A percentile compares a stretch with the other conserved stretches of the same genome.
Evolutionary conservation across 2,888 invertebrate species (phyloP).

Genomic region (Polydrusus tereticollis): DNA sequence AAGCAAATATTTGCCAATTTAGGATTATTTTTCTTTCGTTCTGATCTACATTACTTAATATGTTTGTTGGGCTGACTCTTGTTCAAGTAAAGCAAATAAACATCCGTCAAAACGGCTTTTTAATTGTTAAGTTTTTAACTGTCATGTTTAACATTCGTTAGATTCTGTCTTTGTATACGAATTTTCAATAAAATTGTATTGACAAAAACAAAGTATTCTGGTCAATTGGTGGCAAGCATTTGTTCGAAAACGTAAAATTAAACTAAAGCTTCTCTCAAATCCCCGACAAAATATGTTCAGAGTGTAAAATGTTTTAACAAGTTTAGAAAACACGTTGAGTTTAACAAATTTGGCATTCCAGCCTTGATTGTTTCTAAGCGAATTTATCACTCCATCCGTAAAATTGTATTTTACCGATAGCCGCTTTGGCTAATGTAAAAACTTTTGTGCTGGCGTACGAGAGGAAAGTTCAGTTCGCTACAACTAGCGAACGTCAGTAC

Average conservation of each 20-base stretch:
- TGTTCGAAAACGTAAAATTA: neutral
- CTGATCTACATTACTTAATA: no score
- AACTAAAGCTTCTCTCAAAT: neutral
- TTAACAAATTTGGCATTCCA: constrained; percentile 49
- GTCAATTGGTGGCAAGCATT: no score
- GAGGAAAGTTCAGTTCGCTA: neutral
- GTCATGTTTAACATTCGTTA: no score
- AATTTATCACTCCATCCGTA: constrained; percentile 51
- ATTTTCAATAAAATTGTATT: no score
- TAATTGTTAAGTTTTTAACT: no score
- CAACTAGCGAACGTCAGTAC: neutral
- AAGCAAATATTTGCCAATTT: no score
- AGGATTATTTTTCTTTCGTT: no score
- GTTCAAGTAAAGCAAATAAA: no score
- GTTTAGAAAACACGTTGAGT: constrained; percentile 6
- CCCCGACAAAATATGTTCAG: neutral
- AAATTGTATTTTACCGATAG: constrained; percentile 30
- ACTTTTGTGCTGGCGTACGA: neutral
- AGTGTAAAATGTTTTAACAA: constrained; percentile 4
- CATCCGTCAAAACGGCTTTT: no score
- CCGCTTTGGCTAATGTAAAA: constrained; percentile 4
- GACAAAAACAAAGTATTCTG: no score
- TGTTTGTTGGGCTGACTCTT: no score
- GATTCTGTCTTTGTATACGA: no score
- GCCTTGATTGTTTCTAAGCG: constrained; percentile 52